Evolutionary conservation across 2,888 invertebrate species (phyloP).

Genomic region (Erannis defoliaria): DNA sequence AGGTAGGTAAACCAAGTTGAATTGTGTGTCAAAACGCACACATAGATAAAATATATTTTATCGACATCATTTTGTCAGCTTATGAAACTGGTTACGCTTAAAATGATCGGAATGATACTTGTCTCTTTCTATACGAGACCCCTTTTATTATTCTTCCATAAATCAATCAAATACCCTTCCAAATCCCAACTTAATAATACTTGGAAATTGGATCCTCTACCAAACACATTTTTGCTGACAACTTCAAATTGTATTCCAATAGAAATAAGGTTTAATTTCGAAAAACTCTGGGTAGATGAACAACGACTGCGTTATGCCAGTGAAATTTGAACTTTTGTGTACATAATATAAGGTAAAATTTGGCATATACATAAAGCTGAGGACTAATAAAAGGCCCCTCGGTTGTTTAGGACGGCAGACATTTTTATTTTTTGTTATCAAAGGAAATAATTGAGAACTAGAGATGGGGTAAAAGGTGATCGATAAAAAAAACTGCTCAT

Average conservation of each 20-base stretch:
- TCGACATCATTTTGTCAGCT: too few relatives aligned
- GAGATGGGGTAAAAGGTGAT: conserved; percentile 41
- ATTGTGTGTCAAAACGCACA: too few relatives aligned
- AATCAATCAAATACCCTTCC: conserved; percentile 46
- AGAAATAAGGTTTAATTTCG: neutral
- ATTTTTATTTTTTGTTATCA: conserved; percentile 70
- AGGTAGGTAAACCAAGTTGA: too few relatives aligned
- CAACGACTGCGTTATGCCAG: conserved; percentile 44
- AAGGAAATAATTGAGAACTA: conserved; percentile 48
- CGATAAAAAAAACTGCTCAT: conserved; percentile 45
- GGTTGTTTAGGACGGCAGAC: conserved; percentile 63
- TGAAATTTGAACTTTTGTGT: conserved; percentile 52
- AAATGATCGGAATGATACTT: neutral
- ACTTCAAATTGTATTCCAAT: neutral
- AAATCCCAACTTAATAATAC: conserved; percentile 27
- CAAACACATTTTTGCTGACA: neutral
- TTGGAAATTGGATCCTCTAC: conserved; percentile 17
- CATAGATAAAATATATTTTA: neutral
- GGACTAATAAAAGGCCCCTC: conserved; percentile 28
- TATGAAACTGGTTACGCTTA: neutral
- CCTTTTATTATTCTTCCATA: conserved; percentile 49
- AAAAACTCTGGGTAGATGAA: neutral
- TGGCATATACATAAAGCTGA: conserved; percentile 24
- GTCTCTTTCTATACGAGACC: conserved; percentile 15
- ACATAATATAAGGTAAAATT: conserved; percentile 33